These are phyloP conservation scores for Trichechus manatus DNA, from an alignment of 2,113 vertebrate genomes.

Conservation along the genomic window DNA sequence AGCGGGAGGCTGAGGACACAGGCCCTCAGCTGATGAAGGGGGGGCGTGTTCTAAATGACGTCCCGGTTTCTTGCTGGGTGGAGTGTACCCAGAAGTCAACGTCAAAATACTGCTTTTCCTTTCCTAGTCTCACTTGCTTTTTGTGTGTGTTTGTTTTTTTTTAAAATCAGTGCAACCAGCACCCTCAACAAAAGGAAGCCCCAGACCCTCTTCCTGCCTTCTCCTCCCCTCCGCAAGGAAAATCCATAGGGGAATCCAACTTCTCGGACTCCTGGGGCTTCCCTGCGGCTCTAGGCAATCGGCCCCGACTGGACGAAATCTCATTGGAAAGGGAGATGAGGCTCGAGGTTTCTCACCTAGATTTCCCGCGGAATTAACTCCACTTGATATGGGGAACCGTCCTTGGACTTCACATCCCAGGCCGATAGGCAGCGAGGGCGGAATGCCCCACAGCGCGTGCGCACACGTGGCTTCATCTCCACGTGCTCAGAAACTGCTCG, in stretches of 20 bases:
- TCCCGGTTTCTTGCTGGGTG: rapidly evolving
- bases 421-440: rapidly evolving
- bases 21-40: not conserved
- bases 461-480: rapidly evolving
- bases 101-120: rapidly evolving
- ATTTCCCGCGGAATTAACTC: rapidly evolving
- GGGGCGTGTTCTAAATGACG: not conserved
- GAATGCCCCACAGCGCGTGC: rapidly evolving
- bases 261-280: too few species aligned
- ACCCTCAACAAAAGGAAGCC: not conserved
- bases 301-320: rapidly evolving
- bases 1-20: not conserved
- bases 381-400: rapidly evolving
- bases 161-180: not conserved
- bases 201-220: not conserved
- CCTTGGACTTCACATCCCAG: rapidly evolving
- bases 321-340: rapidly evolving
- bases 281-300: not conserved
- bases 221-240: not conserved
- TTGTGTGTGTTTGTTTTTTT: too few species aligned
- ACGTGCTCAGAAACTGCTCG: rapidly evolving
- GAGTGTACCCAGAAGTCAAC: rapidly evolving
- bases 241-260: too few species aligned
- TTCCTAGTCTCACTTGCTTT: too few species aligned
- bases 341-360: not conserved